Evolutionary conservation across 1,140 invertebrate genomes (phyloP).

Genomic region (Drosophila mayri): DNA sequence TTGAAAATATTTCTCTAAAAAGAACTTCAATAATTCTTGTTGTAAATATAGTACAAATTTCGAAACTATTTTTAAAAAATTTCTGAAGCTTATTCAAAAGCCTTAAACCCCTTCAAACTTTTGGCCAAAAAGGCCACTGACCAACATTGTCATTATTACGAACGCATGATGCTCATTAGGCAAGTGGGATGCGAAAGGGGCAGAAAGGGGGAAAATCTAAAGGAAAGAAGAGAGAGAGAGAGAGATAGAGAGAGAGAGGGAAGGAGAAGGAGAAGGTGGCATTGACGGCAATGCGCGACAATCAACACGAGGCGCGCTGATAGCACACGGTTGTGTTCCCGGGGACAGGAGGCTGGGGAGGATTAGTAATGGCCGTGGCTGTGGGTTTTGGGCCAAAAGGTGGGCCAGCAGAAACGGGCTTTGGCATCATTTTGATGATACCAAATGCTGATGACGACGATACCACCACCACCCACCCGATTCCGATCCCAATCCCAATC

Average conservation of each 20-base stretch:
- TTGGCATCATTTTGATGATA: conserved; percentile 66
- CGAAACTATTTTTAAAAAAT: no score
- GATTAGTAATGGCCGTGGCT: conserved; percentile 70
- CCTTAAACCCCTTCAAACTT: not conserved
- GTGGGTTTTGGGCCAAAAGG: conserved; percentile 57
- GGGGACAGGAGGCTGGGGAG: conserved; percentile 38
- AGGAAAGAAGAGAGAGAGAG: conserved; percentile 2
- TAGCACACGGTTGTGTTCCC: conserved; percentile 54
- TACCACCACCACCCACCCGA: conserved; percentile 4
- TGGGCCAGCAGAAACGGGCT: conserved; percentile 47
- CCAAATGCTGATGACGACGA: conserved; percentile 59
- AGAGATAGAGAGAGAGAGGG: not conserved
- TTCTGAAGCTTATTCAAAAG: not conserved
- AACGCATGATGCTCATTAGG: conserved; percentile 70
- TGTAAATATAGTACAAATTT: rapidly evolving
- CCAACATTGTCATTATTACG: conserved; percentile 36
- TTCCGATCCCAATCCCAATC: conserved; percentile 7
- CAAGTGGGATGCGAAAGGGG: conserved; percentile 11
- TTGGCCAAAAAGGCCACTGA: conserved; percentile 10
- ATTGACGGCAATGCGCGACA: conserved; percentile 79
- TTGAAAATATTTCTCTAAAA: not conserved
- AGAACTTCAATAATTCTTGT: not conserved
- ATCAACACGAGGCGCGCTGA: conserved; percentile 74
- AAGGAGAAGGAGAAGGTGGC: conserved; percentile 16
- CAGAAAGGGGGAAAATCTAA: not conserved